A percentile compares a stretch with the other conserved stretches of the same genome.
phyloP scores from a whole-genome alignment of 2,113 vertebrate species.

The Malurus elegans region DNA sequence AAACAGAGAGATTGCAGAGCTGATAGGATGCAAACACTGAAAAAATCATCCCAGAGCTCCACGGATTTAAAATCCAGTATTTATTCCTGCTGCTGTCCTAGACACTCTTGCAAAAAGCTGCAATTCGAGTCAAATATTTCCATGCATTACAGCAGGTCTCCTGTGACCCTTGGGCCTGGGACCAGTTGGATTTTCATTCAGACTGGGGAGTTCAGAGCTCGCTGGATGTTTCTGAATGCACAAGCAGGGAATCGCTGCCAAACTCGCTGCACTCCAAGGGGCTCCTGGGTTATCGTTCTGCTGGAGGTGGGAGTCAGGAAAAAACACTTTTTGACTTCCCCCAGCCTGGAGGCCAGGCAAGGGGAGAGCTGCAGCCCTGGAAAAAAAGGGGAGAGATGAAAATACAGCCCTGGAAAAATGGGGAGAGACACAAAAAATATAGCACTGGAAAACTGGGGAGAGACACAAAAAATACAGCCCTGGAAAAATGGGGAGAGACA shows the following conservation, averaged over 20 bases:
- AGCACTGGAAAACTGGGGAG: too few species aligned
- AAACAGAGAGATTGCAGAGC: not conserved
- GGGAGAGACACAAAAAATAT: not conserved
- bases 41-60: not conserved
- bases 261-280: not conserved
- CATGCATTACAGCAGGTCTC: not conserved
- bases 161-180: not conserved
- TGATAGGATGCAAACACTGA: not conserved
- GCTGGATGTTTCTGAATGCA: constrained; percentile 17
- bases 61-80: not conserved
- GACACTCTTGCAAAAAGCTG: not conserved
- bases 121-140: not conserved
- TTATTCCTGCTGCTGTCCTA: not conserved
- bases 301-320: constrained; percentile 11
- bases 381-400: not conserved
- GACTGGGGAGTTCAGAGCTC: not conserved
- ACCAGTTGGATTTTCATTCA: not conserved
- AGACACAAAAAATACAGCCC: too few species aligned
- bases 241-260: constrained; percentile 3
- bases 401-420: too few species aligned
- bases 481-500: not conserved
- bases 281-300: constrained; percentile 23
- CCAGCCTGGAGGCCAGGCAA: not conserved
- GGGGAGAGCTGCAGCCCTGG: not conserved
- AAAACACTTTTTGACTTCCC: not conserved